These are phyloP conservation scores for Drosophila siamana DNA, from an alignment of 2,888 invertebrate genomes.

Conservation along the genomic window DNA sequence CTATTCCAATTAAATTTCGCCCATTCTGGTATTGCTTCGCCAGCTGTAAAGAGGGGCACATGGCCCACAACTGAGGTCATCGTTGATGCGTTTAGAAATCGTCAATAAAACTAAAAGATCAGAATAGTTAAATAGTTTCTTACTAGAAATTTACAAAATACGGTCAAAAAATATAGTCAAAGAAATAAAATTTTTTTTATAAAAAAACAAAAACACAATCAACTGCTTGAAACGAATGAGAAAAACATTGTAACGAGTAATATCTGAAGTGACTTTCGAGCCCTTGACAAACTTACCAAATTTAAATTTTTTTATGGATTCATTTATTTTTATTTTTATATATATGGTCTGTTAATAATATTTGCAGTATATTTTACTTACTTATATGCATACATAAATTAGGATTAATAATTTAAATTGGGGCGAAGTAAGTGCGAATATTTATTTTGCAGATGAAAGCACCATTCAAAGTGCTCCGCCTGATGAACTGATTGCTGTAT, in stretches of 20 bases:
- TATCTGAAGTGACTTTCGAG: neutral
- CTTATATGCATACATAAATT: too few relatives aligned
- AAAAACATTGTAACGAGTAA: neutral
- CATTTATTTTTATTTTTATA: too few relatives aligned
- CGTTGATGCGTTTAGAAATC: too few relatives aligned
- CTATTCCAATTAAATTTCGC: conserved; percentile 71
- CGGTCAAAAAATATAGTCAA: neutral
- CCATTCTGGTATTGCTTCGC: conserved; percentile 62
- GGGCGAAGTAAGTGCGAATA: too few relatives aligned
- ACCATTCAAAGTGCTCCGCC: conserved; percentile 3
- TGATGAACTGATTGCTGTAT: conserved; percentile 30
- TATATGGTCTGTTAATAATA: too few relatives aligned
- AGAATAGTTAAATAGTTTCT: neutral
- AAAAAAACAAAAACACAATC: neutral
- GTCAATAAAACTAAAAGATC: too few relatives aligned
- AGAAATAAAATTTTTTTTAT: neutral
- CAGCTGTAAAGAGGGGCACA: conserved; percentile 18
- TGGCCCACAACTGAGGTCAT: conserved; percentile 62
- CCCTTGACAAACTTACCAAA: neutral
- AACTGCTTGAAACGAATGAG: neutral
- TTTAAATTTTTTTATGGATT: too few relatives aligned
- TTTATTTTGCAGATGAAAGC: conserved; percentile 8
- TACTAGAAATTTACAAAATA: neutral
- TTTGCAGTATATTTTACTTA: too few relatives aligned
- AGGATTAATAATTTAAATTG: too few relatives aligned